A percentile compares a stretch with the other conserved stretches of the same genome.
phyloP scores from a whole-genome alignment of 2,888 invertebrate genomes.

The Nesidiocoris tenuis region DNA sequence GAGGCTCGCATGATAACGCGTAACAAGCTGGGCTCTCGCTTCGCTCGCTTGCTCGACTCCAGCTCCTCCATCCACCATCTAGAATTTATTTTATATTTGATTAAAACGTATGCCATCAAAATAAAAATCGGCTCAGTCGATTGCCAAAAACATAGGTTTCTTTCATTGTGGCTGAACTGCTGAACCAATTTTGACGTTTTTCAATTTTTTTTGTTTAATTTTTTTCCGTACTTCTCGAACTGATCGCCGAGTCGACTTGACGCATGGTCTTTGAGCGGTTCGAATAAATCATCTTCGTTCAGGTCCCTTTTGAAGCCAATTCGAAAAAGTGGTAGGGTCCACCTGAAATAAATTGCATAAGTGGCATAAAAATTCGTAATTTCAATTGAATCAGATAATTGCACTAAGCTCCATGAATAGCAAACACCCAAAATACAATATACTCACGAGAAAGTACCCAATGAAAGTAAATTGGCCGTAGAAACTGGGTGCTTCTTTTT shows the following conservation, averaged over 20 bases:
- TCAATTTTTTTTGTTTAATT: too few species aligned
- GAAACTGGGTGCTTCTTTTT: conserved; percentile 35
- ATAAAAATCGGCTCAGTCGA: too few species aligned
- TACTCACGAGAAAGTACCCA: conserved; percentile 34
- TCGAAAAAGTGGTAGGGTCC: conserved; percentile 74
- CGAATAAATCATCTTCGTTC: conserved; percentile 71
- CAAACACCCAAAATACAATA: too few species aligned
- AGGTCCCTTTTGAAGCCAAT: conserved; percentile 71
- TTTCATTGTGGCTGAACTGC: too few species aligned
- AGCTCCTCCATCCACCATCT: conserved; percentile 65
- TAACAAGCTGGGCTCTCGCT: conserved; percentile 62
- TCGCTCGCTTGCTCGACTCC: conserved; percentile 56
- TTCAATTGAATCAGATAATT: neutral
- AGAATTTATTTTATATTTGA: conserved; percentile 11
- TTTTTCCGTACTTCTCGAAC: conserved; percentile 55
- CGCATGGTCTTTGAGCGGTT: conserved; percentile 66
- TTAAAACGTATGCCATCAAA: too few species aligned
- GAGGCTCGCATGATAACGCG: conserved; percentile 63
- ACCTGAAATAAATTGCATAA: conserved; percentile 59
- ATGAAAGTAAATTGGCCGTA: conserved; percentile 30
- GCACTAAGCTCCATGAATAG: too few species aligned
- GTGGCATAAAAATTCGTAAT: neutral
- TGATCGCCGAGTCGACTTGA: conserved; percentile 67
- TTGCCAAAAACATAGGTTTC: too few species aligned
- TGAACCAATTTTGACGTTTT: too few species aligned